Percentiles rank a stretch among this genome's conserved stretches.
These are phyloP conservation scores for Smittia sp. DNA, from an alignment of 2,888 invertebrate genomes.

Conservation along the genomic window DNA sequence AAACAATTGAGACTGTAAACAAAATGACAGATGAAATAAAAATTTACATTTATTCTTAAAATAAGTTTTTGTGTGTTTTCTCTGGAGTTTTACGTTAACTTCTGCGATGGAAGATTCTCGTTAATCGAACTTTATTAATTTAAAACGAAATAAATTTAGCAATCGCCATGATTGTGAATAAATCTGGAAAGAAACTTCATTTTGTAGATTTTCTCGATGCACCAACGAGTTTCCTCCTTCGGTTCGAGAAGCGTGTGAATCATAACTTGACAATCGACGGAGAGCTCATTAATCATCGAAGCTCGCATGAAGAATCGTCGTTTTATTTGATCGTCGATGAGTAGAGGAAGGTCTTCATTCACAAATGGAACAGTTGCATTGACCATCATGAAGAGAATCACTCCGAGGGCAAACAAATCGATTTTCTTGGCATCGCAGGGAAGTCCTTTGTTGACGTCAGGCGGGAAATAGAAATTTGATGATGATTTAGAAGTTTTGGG, in stretches of 20 bases:
- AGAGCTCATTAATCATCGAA: background rate
- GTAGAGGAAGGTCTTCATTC: background rate
- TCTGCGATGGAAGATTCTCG: too few species aligned
- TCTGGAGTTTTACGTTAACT: too few species aligned
- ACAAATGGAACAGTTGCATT: background rate
- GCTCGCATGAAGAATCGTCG: background rate
- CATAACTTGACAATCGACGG: slow-evolving; percentile 10
- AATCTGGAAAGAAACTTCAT: slow-evolving; percentile 2
- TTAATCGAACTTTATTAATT: too few species aligned
- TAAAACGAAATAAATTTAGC: too few species aligned
- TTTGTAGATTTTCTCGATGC: background rate
- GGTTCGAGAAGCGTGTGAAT: slow-evolving; percentile 2
- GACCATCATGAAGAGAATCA: slow-evolving; percentile 4
- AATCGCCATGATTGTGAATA: background rate
- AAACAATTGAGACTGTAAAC: too few species aligned
- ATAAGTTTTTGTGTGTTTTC: too few species aligned
- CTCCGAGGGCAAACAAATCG: background rate
- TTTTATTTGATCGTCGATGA: slow-evolving; percentile 12
- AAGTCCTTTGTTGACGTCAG: background rate
- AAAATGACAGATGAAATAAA: too few species aligned
- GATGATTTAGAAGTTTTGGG: background rate
- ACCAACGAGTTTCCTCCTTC: background rate
- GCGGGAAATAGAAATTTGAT: background rate
- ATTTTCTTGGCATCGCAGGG: background rate
- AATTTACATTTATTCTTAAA: too few species aligned